Evolutionary conservation across 2,888 invertebrate species (phyloP).

Genomic region (Athalia rosae): DNA sequence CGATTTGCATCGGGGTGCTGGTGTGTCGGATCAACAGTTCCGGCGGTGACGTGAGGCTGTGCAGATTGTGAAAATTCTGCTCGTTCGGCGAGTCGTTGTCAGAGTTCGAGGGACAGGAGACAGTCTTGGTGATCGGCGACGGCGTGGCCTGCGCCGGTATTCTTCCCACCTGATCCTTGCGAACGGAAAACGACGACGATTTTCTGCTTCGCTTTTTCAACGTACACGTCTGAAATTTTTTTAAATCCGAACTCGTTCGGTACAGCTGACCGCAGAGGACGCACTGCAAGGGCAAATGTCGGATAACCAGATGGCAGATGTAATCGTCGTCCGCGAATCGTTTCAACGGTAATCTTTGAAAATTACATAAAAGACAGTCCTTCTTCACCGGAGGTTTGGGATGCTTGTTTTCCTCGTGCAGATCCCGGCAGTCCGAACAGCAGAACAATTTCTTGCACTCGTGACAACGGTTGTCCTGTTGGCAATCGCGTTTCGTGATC

Average conservation of each 20-base stretch:
- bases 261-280: conserved; percentile 61
- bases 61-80: conserved; percentile 36
- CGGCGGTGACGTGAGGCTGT: conserved; percentile 57
- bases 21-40: conserved; percentile 63
- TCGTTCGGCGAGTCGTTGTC: conserved; percentile 6
- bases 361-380: conserved; percentile 62
- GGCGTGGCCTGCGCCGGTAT: conserved; percentile 10
- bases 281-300: conserved; percentile 65
- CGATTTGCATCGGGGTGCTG: conserved; percentile 64
- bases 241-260: conserved; percentile 56
- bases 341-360: conserved; percentile 57
- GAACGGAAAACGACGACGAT: not conserved
- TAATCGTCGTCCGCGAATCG: conserved; percentile 57
- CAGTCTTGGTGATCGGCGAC: not conserved
- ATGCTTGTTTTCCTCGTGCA: conserved; percentile 63
- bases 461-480: conserved; percentile 60
- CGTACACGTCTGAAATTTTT: conserved; percentile 22
- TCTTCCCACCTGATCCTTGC: not conserved
- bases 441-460: conserved; percentile 65
- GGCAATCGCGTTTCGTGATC: conserved; percentile 2
- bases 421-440: conserved; percentile 61
- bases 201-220: not conserved
- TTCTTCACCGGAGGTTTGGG: conserved; percentile 53
- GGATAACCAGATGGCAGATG: conserved; percentile 59
- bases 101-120: not conserved